Conservation (phyloP, 2,888 invertebrate genomes). For the Epinotia ramella region DNA sequence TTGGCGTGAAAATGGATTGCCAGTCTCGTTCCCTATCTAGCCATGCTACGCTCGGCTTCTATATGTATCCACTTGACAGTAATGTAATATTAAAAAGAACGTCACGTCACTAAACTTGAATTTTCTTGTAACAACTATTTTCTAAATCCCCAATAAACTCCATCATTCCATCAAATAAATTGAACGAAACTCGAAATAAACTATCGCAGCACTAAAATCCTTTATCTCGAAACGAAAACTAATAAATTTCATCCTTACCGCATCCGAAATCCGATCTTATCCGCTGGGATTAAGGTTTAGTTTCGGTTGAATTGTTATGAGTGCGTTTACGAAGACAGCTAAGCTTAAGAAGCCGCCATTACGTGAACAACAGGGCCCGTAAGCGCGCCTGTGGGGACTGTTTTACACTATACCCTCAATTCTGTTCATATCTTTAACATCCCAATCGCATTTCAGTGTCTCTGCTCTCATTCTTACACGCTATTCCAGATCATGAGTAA, state of each 20-base stretch:
- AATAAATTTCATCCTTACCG: background rate
- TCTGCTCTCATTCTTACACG: background rate
- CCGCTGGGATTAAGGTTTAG: background rate
- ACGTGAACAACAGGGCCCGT: conserved; percentile 44
- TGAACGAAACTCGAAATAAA: conserved; percentile 24
- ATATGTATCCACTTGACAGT: too few species aligned
- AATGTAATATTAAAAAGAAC: background rate
- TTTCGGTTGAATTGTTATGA: background rate
- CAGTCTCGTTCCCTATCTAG: too few species aligned
- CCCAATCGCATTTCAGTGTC: background rate
- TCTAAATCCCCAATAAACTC: conserved; percentile 16
- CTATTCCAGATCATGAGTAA: background rate
- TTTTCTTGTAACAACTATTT: conserved; percentile 14
- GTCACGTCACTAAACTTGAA: background rate
- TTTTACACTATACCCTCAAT: conserved; percentile 40
- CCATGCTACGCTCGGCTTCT: too few species aligned
- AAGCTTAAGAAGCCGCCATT: conserved; percentile 45
- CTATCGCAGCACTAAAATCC: conserved; percentile 34
- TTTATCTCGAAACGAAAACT: conserved; percentile 25
- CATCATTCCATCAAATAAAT: conserved; percentile 28
- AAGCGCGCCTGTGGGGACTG: conserved; percentile 45
- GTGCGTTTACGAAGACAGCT: conserved; percentile 45
- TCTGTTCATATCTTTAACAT: background rate
- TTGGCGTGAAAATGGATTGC: too few species aligned
- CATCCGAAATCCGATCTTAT: conserved; percentile 9